Evolutionary conservation across 2,797 vertebrate genomes (phyloP).

Genomic region (Borostomias antarcticus): DNA sequence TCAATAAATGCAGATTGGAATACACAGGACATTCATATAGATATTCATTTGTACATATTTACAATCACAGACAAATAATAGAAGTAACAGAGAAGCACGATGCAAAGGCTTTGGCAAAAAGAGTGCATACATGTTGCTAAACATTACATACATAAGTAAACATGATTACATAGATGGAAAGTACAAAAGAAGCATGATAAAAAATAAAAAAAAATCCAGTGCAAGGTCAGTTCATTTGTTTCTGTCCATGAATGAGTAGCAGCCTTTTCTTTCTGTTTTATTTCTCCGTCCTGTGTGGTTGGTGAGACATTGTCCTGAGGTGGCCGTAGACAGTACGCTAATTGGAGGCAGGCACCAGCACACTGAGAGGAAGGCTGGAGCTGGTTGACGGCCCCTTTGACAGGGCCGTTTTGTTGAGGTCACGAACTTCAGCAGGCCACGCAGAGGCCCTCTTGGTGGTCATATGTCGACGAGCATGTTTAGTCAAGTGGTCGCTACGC

Average conservation of each 20-base stretch:
- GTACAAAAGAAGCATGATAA: constrained; percentile 67
- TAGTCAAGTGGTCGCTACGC: constrained; percentile 97
- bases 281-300: constrained; percentile 60
- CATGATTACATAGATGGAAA: constrained; percentile 60
- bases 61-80: constrained; percentile 61
- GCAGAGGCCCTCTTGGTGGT: constrained; percentile 83
- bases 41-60: constrained; percentile 80
- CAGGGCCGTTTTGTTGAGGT: constrained; percentile 72
- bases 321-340: constrained; percentile 61
- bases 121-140: constrained; percentile 72
- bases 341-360: constrained; percentile 70
- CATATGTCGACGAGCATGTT: constrained; percentile 92
- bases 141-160: constrained; percentile 73
- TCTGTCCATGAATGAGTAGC: constrained; percentile 72
- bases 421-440: constrained; percentile 84
- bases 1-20: constrained; percentile 77
- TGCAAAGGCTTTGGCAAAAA: constrained; percentile 80
- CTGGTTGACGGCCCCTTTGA: constrained; percentile 63
- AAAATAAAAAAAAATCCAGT: constrained; percentile 75
- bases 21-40: constrained; percentile 79
- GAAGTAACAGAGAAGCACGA: constrained; percentile 59
- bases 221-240: constrained; percentile 72
- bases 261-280: constrained; percentile 61
- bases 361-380: constrained; percentile 65
- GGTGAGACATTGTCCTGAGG: constrained; percentile 71